phyloP scores from a whole-genome alignment of 2,797 vertebrate species.

The Acipenser transmontanus region DNA sequence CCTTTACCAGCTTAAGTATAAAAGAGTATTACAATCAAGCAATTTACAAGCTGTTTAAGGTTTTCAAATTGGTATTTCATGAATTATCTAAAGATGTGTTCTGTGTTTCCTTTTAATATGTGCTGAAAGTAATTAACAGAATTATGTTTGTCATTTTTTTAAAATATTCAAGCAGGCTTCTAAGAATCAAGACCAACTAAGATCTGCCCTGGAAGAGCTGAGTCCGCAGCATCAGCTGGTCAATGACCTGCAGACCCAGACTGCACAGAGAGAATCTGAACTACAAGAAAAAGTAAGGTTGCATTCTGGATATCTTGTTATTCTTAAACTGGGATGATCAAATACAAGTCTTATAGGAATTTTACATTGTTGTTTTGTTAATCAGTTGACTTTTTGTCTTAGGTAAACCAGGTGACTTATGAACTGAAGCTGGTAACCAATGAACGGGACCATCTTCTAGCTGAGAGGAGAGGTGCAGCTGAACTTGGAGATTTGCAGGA shows the following conservation, averaged over 20 bases:
- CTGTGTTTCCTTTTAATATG: too few species aligned
- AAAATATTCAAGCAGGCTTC: too few species aligned
- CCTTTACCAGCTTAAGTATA: too few species aligned
- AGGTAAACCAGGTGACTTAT: background rate
- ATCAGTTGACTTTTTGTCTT: background rate
- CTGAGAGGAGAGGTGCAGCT: background rate
- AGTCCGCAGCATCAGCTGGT: constrained; percentile 7
- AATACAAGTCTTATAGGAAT: background rate
- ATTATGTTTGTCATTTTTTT: too few species aligned
- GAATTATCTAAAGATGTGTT: too few species aligned
- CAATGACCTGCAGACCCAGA: background rate
- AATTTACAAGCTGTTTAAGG: too few species aligned
- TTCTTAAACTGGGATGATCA: too few species aligned
- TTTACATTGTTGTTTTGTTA: background rate
- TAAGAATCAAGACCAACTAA: too few species aligned
- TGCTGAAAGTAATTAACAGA: too few species aligned
- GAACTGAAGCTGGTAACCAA: background rate
- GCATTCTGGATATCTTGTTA: too few species aligned
- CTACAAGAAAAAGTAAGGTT: background rate
- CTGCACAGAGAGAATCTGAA: constrained; percentile 1
- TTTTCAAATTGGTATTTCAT: too few species aligned
- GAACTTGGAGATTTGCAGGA: constrained; percentile 1
- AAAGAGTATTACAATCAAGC: too few species aligned
- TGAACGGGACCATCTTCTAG: background rate
- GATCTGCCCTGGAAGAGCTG: constrained; percentile 14